These are phyloP conservation scores for Drosophila vallismaia DNA, from an alignment of 2,888 invertebrate genomes.

Conservation along the genomic window DNA sequence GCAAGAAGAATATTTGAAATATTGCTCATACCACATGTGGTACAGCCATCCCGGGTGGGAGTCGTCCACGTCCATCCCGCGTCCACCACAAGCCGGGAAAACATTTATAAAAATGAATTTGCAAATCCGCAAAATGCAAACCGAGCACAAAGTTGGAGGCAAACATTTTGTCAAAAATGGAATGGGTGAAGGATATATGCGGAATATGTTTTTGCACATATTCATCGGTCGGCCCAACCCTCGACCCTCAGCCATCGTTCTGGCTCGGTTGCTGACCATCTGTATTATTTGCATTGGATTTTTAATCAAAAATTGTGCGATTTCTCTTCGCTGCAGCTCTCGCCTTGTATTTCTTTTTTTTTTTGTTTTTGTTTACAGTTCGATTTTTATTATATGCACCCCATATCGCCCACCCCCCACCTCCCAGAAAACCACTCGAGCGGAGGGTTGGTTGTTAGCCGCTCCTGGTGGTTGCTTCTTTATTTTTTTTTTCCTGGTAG, in stretches of 20 bases:
- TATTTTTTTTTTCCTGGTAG: not conserved
- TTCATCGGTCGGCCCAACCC: slow-evolving; percentile 19
- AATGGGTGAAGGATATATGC: not conserved
- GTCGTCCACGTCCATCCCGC: not conserved
- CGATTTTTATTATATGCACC: slow-evolving; percentile 46
- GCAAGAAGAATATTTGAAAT: slow-evolving; percentile 45
- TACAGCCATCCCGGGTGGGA: slow-evolving; percentile 12
- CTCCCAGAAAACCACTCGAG: slow-evolving; percentile 13
- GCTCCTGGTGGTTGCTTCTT: slow-evolving; percentile 57
- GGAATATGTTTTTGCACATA: slow-evolving; percentile 55
- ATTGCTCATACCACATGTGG: slow-evolving; percentile 61
- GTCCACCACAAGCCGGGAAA: slow-evolving; percentile 65
- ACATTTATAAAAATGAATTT: slow-evolving; percentile 75
- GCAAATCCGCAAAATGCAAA: slow-evolving; percentile 71
- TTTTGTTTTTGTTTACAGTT: slow-evolving; percentile 42
- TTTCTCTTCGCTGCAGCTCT: slow-evolving; percentile 27
- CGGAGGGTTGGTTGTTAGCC: slow-evolving; percentile 55
- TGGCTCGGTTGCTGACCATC: slow-evolving; percentile 24
- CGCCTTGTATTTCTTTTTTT: slow-evolving; percentile 4
- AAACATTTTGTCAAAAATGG: slow-evolving; percentile 27
- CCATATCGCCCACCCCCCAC: slow-evolving; percentile 6
- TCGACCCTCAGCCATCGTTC: not conserved
- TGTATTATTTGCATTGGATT: slow-evolving; percentile 70
- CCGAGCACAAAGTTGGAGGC: slow-evolving; percentile 44
- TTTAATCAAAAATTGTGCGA: slow-evolving; percentile 69